Evolutionary conservation across 2,888 invertebrate species (phyloP).

Genomic region (Sminthurides aquaticus): DNA sequence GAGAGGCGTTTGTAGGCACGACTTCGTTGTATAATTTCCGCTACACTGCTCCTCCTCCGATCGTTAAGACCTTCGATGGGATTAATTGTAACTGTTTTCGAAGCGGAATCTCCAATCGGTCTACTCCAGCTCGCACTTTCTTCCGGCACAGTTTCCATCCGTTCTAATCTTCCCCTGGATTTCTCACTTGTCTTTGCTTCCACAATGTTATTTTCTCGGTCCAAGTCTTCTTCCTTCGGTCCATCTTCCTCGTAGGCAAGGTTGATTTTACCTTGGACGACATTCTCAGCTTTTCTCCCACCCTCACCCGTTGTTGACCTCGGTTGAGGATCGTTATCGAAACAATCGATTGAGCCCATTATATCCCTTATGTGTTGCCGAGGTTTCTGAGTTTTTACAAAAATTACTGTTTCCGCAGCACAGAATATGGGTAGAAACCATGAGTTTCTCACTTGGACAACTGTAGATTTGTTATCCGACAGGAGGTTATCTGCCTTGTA

Average conservation of each 20-base stretch:
- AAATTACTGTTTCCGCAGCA: too few species aligned
- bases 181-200: neutral
- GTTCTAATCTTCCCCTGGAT: neutral
- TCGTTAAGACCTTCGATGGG: neutral
- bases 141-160: neutral
- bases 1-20: conserved; percentile 35
- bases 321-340: neutral
- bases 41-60: conserved; percentile 23
- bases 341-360: conserved; percentile 6
- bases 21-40: conserved; percentile 34
- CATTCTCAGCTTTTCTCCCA: too few species aligned
- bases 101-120: too few species aligned
- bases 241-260: neutral
- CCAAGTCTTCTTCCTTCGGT: neutral
- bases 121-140: neutral
- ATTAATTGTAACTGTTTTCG: neutral
- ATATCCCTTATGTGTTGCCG: neutral
- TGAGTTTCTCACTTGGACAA: too few species aligned
- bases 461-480: too few species aligned
- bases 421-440: too few species aligned
- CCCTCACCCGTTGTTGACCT: too few species aligned
- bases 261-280: neutral
- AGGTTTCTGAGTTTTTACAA: neutral
- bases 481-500: too few species aligned
- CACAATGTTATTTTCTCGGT: neutral